phyloP scores from a whole-genome alignment of 2,113 vertebrate species.

The Gallinago undulata region DNA sequence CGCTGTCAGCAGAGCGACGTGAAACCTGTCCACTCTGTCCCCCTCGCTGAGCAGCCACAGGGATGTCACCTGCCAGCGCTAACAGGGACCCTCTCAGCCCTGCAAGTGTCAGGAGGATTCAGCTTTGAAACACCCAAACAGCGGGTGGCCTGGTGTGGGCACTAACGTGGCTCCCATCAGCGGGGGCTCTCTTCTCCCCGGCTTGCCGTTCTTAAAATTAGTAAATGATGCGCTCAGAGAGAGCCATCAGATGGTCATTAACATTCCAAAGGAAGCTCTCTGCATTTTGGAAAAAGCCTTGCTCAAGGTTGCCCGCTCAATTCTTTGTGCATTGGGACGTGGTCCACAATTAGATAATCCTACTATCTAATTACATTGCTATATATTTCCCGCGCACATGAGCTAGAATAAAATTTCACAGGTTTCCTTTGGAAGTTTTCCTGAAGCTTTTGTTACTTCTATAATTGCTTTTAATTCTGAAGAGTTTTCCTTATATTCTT shows the following conservation, averaged over 20 bases:
- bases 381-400: background rate
- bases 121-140: background rate
- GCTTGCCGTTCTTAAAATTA: background rate
- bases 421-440: background rate
- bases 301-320: background rate
- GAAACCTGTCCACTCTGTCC: background rate
- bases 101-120: background rate
- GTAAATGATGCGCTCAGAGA: background rate
- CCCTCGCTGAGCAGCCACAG: rapidly evolving
- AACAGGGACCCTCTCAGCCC: background rate
- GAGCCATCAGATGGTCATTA: background rate
- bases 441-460: background rate
- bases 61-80: background rate
- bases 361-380: background rate
- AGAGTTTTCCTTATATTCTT: background rate
- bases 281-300: slow-evolving; percentile 1
- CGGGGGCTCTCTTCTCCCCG: background rate
- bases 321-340: background rate
- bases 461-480: background rate
- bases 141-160: rapidly evolving
- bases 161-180: rapidly evolving
- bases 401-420: background rate
- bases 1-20: rapidly evolving
- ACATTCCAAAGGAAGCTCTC: background rate
- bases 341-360: background rate